Conservation (phyloP, 2,113 vertebrate genomes). For the Rhinolophus sinicus region DNA sequence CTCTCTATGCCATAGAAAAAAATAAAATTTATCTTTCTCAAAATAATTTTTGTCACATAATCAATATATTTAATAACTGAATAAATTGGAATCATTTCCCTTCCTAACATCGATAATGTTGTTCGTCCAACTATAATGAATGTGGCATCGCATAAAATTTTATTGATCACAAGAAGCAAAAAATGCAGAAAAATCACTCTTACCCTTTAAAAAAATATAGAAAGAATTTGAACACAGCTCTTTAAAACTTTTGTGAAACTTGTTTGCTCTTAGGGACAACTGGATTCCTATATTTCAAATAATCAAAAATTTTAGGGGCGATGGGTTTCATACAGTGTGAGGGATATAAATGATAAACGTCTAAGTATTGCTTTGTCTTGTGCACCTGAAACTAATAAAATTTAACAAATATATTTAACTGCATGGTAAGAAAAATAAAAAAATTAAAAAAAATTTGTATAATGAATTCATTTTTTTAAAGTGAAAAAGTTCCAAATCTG, state of each 20-base stretch:
- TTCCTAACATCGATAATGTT: slow-evolving; percentile 51
- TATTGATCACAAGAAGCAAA: neutral
- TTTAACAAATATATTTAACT: too few species aligned
- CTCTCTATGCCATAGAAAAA: slow-evolving; percentile 68
- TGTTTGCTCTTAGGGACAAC: neutral
- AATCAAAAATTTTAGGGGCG: neutral
- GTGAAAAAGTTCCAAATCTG: neutral
- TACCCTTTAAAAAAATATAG: neutral
- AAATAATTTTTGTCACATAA: slow-evolving; percentile 78
- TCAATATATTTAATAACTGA: slow-evolving; percentile 72
- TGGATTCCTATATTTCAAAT: neutral
- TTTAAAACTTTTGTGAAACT: neutral
- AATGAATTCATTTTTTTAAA: slow-evolving; percentile 26
- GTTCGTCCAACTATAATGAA: slow-evolving; percentile 38
- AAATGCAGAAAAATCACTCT: neutral
- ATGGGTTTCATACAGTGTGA: too few species aligned
- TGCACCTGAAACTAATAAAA: too few species aligned
- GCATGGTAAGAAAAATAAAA: too few species aligned
- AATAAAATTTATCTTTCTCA: slow-evolving; percentile 66
- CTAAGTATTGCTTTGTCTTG: too few species aligned
- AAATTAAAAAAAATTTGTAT: too few species aligned
- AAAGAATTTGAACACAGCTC: neutral
- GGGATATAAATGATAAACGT: too few species aligned
- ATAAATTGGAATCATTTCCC: slow-evolving; percentile 66
- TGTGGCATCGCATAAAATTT: neutral